Evolutionary conservation across 2,888 invertebrate species (phyloP), one percentile per base, ranked within the genome.

Genomic region (Lochmaea capreae): DNA sequence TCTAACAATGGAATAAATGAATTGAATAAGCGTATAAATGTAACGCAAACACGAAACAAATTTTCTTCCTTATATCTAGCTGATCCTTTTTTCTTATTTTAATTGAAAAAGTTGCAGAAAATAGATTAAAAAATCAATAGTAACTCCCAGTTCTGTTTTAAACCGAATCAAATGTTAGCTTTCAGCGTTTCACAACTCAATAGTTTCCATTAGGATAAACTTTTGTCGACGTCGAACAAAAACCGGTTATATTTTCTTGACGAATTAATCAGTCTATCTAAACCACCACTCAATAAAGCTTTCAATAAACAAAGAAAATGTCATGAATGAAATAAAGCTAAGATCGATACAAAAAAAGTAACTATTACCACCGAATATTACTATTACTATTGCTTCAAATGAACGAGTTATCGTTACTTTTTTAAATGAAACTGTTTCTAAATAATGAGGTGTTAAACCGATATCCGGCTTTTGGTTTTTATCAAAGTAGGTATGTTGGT

Each of bases 121-220:
- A 16, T 10, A 54, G 54, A n/a, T n/a, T 9, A 54, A 54, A 16
- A 54, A 54, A 54, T 54, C 52, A 54, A 54, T 49, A 49, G 12
- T 4, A 4, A 49, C 12, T 49, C 49, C 6, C 12, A 43, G n/a
- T n/a, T 49, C 46, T 6, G 52, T 10, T 43, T 43, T 43, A 54
- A 54, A 18, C 52, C 52, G 52, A 54, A 54, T 54, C 18, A 54
- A 54, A 54, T 54, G 52, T 54, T 54, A 16, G 52, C 52, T 54
- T 54, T 54, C 54, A 54, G 18, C n/a, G 54, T 18, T 54, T 18
- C 18, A 54, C 54, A 54, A 54, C 10, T 54, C 54, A 54, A 18
- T 54, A 54, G 54, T 54, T 54, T 54, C 18, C 6, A 54, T 8
- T 18, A 54, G 18, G 18, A 54, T 54, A 16, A 54, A 54, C 54